These are phyloP conservation scores for Whitmania pigra DNA, from an alignment of 1,140 invertebrate genomes.

Conservation along the genomic window DNA sequence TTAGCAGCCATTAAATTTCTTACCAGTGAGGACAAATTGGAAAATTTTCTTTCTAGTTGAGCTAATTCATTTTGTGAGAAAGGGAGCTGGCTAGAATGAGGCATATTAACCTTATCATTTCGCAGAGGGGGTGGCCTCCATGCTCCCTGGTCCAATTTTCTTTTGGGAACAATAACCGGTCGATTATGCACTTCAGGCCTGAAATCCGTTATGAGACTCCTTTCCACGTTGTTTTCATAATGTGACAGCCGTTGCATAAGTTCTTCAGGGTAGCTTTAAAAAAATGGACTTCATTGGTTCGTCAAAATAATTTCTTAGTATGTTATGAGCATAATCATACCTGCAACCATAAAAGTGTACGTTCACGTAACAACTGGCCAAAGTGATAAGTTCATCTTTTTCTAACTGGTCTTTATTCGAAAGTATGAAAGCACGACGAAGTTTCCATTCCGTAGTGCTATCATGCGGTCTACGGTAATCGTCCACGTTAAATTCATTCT, in stretches of 20 bases:
- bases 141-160: slow-evolving; percentile 5
- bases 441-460: neutral
- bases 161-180: neutral
- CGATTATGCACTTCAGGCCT: neutral
- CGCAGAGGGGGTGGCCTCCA: neutral
- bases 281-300: neutral
- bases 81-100: neutral
- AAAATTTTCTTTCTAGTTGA: slow-evolving; percentile 2
- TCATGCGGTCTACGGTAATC: neutral
- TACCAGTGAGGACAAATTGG: neutral
- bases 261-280: neutral
- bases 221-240: neutral
- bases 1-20: neutral
- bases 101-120: slow-evolving; percentile 1
- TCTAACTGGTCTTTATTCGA: slow-evolving; percentile 1
- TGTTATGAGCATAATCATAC: neutral
- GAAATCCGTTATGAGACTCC: neutral
- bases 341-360: neutral
- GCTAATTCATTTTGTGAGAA: neutral
- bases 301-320: neutral
- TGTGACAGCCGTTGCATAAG: neutral
- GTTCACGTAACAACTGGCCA: slow-evolving; percentile 5
- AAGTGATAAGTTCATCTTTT: neutral
- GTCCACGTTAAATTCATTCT: neutral
- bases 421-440: neutral